Conservation (phyloP, 2,797 vertebrate species). For the Pelodytes ibericus region DNA sequence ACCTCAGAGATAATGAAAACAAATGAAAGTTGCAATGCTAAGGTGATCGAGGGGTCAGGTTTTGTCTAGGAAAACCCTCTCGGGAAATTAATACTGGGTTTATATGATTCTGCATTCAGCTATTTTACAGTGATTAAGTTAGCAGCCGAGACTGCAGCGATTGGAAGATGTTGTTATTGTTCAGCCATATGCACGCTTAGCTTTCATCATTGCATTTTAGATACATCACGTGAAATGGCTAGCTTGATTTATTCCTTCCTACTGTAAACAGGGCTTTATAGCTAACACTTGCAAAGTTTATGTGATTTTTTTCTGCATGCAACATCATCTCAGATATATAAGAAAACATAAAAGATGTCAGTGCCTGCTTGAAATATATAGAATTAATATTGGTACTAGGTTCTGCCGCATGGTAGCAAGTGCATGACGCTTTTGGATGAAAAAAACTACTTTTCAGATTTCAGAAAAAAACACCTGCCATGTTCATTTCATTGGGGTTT, state of each 20-base stretch:
- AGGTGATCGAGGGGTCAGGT: conserved; percentile 52
- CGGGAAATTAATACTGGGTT: conserved; percentile 53
- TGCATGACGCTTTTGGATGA: no score
- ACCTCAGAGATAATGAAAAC: conserved; percentile 54
- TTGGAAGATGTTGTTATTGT: conserved; percentile 48
- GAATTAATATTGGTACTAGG: neutral
- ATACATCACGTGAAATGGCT: conserved; percentile 31
- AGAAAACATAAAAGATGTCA: conserved; percentile 17
- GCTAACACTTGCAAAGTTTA: conserved; percentile 32
- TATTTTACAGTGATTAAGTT: conserved; percentile 55
- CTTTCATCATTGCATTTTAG: conserved; percentile 36
- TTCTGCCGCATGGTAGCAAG: neutral
- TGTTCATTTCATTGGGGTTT: no score
- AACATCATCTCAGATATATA: conserved; percentile 30
- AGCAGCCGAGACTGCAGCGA: conserved; percentile 17
- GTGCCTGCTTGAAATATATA: conserved; percentile 1
- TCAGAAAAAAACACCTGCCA: no score
- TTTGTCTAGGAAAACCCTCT: conserved; percentile 42
- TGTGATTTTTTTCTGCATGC: conserved; percentile 30
- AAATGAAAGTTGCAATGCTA: conserved; percentile 54
- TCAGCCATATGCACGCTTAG: conserved; percentile 35
- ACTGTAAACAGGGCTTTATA: conserved; percentile 46
- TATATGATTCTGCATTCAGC: conserved; percentile 53
- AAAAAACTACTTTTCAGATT: no score
- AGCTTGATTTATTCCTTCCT: conserved; percentile 36